A percentile compares a stretch with the other conserved stretches of the same genome.
These are phyloP conservation scores for Syrphus vitripennis DNA, from an alignment of 2,888 invertebrate genomes.

Conservation along the genomic window DNA sequence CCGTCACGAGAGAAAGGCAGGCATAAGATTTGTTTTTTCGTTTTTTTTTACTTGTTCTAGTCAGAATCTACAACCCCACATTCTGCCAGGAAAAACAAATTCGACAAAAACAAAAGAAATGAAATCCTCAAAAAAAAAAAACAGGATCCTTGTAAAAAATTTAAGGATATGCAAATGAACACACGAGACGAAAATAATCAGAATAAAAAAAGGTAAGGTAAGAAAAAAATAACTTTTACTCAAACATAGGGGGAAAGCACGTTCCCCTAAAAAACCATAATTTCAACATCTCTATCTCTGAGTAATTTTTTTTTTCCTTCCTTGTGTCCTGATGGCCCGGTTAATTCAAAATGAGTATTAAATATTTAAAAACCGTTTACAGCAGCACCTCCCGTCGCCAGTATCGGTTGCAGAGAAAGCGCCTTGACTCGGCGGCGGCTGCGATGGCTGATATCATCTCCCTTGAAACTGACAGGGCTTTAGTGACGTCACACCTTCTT, in stretches of 20 bases:
- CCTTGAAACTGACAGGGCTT: conserved; percentile 20
- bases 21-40: not conserved
- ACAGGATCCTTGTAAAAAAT: conserved; percentile 35
- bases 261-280: not conserved
- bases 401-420: not conserved
- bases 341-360: conserved; percentile 54
- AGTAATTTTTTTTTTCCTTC: not conserved
- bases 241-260: not conserved
- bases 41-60: not conserved
- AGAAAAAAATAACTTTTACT: not conserved
- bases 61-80: not conserved
- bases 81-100: conserved; percentile 5
- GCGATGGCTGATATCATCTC: not conserved
- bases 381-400: conserved; percentile 43
- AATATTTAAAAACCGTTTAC: conserved; percentile 66
- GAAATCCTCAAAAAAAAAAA: conserved; percentile 16
- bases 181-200: conserved; percentile 43
- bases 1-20: conserved; percentile 14
- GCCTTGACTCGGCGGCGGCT: not conserved
- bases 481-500: conserved; percentile 4
- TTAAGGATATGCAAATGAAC: conserved; percentile 38
- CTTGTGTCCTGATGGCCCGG: not conserved
- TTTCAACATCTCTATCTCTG: not conserved
- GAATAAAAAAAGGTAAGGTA: not conserved
- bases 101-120: conserved; percentile 14